Evolutionary conservation across 2,113 vertebrate genomes (phyloP).

Genomic region (Fulmarus glacialis): DNA sequence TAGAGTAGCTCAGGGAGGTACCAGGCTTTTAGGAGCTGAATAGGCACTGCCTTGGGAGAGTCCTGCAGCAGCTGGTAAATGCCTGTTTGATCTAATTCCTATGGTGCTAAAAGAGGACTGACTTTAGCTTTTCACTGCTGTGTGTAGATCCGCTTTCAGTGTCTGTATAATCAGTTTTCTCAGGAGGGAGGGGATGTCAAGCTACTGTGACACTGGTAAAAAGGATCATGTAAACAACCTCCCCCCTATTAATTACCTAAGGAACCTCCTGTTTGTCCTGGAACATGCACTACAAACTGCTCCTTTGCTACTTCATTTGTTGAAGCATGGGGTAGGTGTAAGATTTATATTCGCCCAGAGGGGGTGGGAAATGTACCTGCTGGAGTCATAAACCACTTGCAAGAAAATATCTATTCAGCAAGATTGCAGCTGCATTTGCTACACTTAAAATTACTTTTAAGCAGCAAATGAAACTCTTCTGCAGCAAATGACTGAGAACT

Average conservation of each 20-base stretch:
- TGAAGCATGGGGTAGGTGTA: background rate
- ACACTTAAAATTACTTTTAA: background rate
- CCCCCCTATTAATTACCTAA: background rate
- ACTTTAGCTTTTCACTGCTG: background rate
- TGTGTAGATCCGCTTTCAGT: background rate
- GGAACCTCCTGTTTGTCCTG: background rate
- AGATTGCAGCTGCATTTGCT: background rate
- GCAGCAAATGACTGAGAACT: background rate
- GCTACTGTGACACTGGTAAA: background rate
- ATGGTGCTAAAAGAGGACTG: background rate
- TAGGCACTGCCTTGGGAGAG: background rate
- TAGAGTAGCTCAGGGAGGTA: background rate
- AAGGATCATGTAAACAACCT: background rate
- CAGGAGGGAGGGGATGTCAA: background rate
- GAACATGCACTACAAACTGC: background rate
- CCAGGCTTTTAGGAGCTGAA: background rate
- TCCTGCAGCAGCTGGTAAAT: background rate
- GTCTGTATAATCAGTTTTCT: background rate
- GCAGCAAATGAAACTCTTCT: background rate
- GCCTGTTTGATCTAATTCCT: background rate
- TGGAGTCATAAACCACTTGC: background rate
- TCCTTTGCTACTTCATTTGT: background rate
- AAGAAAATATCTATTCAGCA: background rate
- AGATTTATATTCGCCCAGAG: background rate
- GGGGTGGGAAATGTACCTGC: background rate